Evolutionary conservation across 2,797 vertebrate species (phyloP).

Genomic region (Arnoldichthys spilopterus): DNA sequence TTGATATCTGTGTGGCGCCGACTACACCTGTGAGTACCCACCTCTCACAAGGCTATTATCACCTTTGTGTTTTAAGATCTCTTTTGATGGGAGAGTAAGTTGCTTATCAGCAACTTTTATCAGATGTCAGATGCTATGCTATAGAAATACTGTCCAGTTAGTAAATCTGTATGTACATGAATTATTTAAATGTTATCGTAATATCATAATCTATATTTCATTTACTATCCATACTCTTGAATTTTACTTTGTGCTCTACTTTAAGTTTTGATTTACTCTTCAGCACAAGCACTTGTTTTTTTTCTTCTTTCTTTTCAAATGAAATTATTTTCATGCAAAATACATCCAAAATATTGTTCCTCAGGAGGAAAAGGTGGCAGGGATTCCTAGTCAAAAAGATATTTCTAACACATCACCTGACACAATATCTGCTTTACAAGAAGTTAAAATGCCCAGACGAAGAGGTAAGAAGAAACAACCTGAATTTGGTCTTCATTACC

Average conservation of each 20-base stretch:
- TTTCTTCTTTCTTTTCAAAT: background rate
- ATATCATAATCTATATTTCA: too few species aligned
- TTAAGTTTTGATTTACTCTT: background rate
- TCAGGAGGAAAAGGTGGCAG: background rate
- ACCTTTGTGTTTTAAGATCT: too few species aligned
- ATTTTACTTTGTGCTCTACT: too few species aligned
- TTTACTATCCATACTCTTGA: too few species aligned
- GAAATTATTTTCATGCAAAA: background rate
- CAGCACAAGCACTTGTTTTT: too few species aligned
- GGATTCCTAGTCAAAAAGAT: background rate
- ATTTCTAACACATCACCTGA: background rate
- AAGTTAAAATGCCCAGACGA: background rate
- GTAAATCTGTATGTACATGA: too few species aligned
- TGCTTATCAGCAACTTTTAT: too few species aligned
- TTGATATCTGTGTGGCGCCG: background rate
- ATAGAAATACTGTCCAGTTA: too few species aligned
- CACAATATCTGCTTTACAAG: background rate
- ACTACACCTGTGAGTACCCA: background rate
- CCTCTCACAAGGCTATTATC: background rate
- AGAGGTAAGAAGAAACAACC: conserved; percentile 14
- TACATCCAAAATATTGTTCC: background rate
- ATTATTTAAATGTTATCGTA: too few species aligned
- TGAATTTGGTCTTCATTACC: background rate
- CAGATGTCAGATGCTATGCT: too few species aligned
- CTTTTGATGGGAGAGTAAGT: too few species aligned